A percentile compares a stretch with the other conserved stretches of the same genome.
Conservation (phyloP, 2,113 vertebrate genomes). For the Carassius auratus region DNA sequence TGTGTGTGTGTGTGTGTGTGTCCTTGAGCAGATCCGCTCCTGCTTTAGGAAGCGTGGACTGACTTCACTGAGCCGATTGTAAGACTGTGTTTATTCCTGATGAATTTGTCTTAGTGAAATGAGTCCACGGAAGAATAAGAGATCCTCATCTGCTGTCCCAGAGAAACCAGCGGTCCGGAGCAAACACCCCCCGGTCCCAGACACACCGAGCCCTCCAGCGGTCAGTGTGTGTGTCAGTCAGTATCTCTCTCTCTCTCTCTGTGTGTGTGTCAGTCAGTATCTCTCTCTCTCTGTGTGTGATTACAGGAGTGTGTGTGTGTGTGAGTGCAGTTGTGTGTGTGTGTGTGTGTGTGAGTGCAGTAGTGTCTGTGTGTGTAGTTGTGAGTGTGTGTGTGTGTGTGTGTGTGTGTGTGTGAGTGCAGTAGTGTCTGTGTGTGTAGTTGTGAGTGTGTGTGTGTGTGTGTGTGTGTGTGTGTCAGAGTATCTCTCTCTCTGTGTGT, state of each 20-base stretch:
- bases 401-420: no score
- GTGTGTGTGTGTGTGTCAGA: no score
- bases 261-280: no score
- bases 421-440: no score
- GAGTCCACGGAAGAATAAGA: conserved; percentile 49
- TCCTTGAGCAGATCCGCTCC: background rate
- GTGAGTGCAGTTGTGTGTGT: no score
- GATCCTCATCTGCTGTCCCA: background rate
- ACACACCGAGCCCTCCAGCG: background rate
- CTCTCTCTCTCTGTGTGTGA: no score
- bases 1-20: no score
- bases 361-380: background rate
- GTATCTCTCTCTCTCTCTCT: no score
- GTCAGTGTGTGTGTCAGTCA: background rate
- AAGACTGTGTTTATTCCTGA: background rate
- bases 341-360: no score
- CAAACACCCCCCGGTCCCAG: background rate
- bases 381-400: background rate
- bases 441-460: no score
- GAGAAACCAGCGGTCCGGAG: conserved; percentile 55
- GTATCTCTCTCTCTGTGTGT: no score
- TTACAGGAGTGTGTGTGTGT: no score
- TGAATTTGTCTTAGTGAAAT: conserved; percentile 54
- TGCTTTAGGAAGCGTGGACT: background rate
- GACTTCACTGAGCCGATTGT: background rate